Percentiles rank a stretch among this genome's conserved stretches.
These are phyloP conservation scores for Luffia ferchaultella DNA, from an alignment of 2,888 invertebrate species.

Conservation along the genomic window DNA sequence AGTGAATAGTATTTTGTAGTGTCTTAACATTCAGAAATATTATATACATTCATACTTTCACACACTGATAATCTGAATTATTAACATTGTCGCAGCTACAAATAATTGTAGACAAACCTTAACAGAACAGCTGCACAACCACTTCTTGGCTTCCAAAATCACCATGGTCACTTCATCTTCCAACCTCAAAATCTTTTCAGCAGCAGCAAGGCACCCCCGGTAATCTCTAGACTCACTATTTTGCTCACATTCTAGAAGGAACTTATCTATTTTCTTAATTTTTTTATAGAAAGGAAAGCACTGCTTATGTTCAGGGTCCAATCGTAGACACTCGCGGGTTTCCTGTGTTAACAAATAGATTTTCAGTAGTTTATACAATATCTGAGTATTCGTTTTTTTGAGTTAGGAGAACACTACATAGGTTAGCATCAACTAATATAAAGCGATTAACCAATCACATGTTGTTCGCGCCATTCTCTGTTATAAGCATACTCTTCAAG, in stretches of 20 bases:
- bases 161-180: constrained; percentile 78
- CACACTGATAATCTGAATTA: no score
- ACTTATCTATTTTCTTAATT: constrained; percentile 90
- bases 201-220: constrained; percentile 73
- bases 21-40: no score
- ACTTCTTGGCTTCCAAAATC: constrained; percentile 75
- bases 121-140: constrained; percentile 82
- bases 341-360: constrained; percentile 50
- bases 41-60: no score
- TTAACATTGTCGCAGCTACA: no score
- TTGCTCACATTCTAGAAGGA: constrained; percentile 71
- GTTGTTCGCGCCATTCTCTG: no score
- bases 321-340: constrained; percentile 94
- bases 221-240: constrained; percentile 70
- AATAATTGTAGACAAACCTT: no score
- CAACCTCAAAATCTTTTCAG: constrained; percentile 70
- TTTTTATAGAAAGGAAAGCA: constrained; percentile 97
- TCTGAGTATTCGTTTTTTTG: no score
- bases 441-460: no score
- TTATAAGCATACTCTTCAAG: no score
- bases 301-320: constrained; percentile 97
- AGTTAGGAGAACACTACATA: no score
- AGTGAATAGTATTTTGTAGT: no score
- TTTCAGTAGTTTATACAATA: not conserved
- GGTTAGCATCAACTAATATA: no score